phyloP scores from a whole-genome alignment of 2,888 invertebrate genomes.

The Pachycephus smyrnensis region DNA sequence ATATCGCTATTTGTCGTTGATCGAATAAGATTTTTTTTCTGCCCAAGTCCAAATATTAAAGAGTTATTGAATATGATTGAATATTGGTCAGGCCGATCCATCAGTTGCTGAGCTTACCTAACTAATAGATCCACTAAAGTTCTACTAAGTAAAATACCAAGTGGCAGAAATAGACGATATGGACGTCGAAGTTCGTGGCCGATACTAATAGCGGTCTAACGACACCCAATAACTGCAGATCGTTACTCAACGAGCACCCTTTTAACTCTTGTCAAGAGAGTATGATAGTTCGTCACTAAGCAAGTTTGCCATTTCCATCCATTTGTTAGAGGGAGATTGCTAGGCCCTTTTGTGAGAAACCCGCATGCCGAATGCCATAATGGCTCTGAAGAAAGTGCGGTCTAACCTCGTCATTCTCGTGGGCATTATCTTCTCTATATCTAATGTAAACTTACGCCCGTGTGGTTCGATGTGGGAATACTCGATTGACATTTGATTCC shows the following conservation, averaged over 20 bases:
- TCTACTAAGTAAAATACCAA: background rate
- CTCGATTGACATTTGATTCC: background rate
- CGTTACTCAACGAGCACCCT: constrained; percentile 34
- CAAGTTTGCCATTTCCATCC: constrained; percentile 2
- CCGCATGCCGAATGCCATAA: background rate
- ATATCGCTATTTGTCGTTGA: background rate
- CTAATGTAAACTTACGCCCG: background rate
- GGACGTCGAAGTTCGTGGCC: constrained; percentile 9
- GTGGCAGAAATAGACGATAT: background rate
- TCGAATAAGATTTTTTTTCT: background rate
- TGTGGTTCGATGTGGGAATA: background rate
- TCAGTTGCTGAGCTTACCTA: background rate
- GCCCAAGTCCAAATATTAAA: background rate
- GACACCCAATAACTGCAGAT: constrained; percentile 31
- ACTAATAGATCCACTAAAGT: background rate
- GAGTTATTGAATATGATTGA: background rate
- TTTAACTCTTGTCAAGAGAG: constrained; percentile 24
- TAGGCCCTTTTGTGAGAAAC: background rate
- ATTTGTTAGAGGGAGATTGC: background rate
- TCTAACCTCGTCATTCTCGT: background rate
- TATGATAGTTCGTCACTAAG: background rate
- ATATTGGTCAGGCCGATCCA: background rate
- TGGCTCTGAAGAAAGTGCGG: background rate
- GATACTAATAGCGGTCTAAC: constrained; percentile 22
- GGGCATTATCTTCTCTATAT: background rate